Evolutionary conservation across 1,140 invertebrate genomes (phyloP), one percentile per base, ranked within the genome.

Genomic region (Drosophila mauritiana): DNA sequence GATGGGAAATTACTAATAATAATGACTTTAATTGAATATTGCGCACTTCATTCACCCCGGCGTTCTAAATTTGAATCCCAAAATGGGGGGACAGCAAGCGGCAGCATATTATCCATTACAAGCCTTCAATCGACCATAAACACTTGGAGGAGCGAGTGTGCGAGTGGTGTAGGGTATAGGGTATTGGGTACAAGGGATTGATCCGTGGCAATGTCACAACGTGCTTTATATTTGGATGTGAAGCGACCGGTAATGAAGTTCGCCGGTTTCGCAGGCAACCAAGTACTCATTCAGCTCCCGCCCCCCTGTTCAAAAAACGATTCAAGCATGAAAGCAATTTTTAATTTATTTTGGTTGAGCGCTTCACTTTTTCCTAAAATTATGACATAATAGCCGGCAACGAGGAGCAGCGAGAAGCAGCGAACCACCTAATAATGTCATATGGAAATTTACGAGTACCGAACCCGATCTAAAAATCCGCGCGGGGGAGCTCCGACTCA

Each of bases 271-370:
- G 48, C 48, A 51, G 48, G n/a, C 48, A 51, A n/a, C n/a, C 62
- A 80, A 80, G 69, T 62, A 73, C 69, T 73, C 46, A 42, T 39
- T 27, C 36, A 36, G 12, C 40, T 3, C 4, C 17, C 20, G 4
- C 49, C 25, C 12, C 36, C 1, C 3, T 3, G 0, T 3, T 12
- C 36, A 13, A 0, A 3, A 36, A 78, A 46, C 73, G 74, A 89
- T 89, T 89, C 84, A 89, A 84, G 85, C 84, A 89, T 89, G 84
- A 89, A 89, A 89, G 77, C 84, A 89, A 90, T 89, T 89, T 89
- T 89, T 90, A 90, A 89, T 90, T 89, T 89, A 89, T 84, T 89
- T 89, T 89, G 84, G 84, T 88, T 89, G 69, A 89, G 80, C 84
- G 84, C 78, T 90, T 89, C 53, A 89, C 68, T 72, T 72, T 88